Conservation (phyloP, 1,140 invertebrate species). For the Caerostris darwini region DNA sequence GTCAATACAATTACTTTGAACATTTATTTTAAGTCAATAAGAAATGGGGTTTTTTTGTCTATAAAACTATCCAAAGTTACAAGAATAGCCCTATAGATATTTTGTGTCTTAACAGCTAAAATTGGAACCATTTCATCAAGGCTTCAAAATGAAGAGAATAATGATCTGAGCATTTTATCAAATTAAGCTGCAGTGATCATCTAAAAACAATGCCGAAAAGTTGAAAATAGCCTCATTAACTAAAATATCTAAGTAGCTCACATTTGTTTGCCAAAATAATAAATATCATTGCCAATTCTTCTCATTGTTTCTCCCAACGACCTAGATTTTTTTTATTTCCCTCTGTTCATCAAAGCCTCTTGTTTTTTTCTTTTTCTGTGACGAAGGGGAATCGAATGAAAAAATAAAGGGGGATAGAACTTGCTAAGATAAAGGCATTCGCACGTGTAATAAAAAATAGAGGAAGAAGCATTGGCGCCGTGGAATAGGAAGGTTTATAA, state of each 20-base stretch:
- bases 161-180: not conserved
- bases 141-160: too few relatives aligned
- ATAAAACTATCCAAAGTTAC: too few relatives aligned
- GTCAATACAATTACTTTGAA: too few relatives aligned
- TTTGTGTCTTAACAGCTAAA: too few relatives aligned
- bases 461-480: not conserved
- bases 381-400: slow-evolving; percentile 14
- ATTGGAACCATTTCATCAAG: too few relatives aligned
- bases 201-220: not conserved
- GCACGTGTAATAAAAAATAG: not conserved
- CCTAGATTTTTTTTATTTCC: slow-evolving; percentile 44
- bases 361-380: not conserved
- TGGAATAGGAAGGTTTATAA: not conserved
- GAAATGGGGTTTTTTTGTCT: too few relatives aligned
- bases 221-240: slow-evolving; percentile 57
- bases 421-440: not conserved
- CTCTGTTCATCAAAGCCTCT: not conserved
- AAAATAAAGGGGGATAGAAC: not conserved
- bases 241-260: slow-evolving; percentile 23
- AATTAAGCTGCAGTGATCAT: not conserved
- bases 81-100: too few relatives aligned
- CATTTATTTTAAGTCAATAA: too few relatives aligned
- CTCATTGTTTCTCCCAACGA: slow-evolving; percentile 67
- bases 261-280: slow-evolving; percentile 49
- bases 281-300: slow-evolving; percentile 31